These are phyloP conservation scores for Trachelus troglodyta DNA, from an alignment of 2,888 invertebrate species.

Conservation along the genomic window DNA sequence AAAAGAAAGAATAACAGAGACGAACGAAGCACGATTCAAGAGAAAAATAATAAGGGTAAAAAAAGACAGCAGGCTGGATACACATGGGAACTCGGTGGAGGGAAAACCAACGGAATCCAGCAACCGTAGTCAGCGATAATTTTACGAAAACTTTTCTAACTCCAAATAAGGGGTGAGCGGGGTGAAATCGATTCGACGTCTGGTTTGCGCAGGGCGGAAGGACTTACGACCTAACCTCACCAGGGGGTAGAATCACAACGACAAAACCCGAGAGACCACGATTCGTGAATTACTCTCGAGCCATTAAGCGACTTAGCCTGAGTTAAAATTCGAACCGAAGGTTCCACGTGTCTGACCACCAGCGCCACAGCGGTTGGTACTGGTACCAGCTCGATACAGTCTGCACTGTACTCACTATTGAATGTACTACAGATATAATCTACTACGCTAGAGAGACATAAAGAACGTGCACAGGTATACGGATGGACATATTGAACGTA, in stretches of 20 bases:
- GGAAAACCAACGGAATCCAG: not conserved
- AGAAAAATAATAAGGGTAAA: not conserved
- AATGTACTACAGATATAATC: not conserved
- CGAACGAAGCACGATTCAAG: not conserved
- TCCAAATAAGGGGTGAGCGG: not conserved
- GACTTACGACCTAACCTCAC: not conserved
- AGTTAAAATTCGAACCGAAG: conserved; percentile 5
- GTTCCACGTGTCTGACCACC: not conserved
- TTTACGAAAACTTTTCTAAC: not conserved
- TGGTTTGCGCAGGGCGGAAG: not conserved
- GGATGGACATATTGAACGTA: not conserved
- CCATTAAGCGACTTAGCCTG: conserved; percentile 15
- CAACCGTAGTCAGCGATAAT: not conserved
- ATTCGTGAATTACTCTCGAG: conserved; percentile 17
- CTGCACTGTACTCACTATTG: not conserved
- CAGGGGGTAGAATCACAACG: not conserved
- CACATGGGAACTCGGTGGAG: not conserved
- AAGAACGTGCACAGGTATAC: not conserved
- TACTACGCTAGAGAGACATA: not conserved
- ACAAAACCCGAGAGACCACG: not conserved
- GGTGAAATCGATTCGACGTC: not conserved
- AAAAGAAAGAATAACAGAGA: not conserved
- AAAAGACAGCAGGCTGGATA: not conserved
- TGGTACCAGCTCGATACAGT: not conserved
- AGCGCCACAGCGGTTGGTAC: not conserved